Base-by-base conservation (phyloP, 2,888 invertebrate genomes). In the Eulithis prunata region DNA sequence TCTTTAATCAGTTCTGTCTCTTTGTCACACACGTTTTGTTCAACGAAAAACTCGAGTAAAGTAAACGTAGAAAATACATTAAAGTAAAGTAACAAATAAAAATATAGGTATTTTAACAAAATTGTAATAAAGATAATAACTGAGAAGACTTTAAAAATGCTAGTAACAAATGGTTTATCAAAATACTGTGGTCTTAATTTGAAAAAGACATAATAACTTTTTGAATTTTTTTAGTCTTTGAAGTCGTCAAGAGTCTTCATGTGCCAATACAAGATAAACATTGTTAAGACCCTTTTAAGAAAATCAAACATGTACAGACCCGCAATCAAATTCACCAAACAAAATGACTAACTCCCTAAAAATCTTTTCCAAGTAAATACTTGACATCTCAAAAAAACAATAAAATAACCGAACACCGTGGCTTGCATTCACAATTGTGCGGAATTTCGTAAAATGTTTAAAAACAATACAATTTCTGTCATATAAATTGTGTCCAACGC, bases 301-400 rank as follows among this genome's bases (percentile, higher is more conserved):
- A 63, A 69, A 70, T n/a, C 62, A 68, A 61, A 54, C 57, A 71
- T 64, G 68, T 61, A 64, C 60, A 36, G 61, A 53, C 36, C 54
- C 13, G 59, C 45, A 74, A 77, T 70, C 64, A 77, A 74, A 78
- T 66, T 59, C 57, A 57, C 52, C 69, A 71, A 74, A 74, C 75
- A 78, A 82, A 78, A 84, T 91, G 91, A 91, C 86, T 90, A 90
- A 91, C 82, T 79, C 83, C 70, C 79, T 78, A 89, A 91, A 88
- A 85, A 89, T 87, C 82, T 81, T 80, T 92, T 91, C 92, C 84
- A 81, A 85, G 91, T 88, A 92, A 83, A 83, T 80, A 80, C 80
- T 84, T 86, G 85, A 88, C 85, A 87, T 81, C 62, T 64, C 43
- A 63, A 69, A 67, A 21, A 86, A 86, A 82, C 86, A 87, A 87